Evolutionary conservation across 2,888 invertebrate species (phyloP).

Genomic region (Meliscaeva auricollis): DNA sequence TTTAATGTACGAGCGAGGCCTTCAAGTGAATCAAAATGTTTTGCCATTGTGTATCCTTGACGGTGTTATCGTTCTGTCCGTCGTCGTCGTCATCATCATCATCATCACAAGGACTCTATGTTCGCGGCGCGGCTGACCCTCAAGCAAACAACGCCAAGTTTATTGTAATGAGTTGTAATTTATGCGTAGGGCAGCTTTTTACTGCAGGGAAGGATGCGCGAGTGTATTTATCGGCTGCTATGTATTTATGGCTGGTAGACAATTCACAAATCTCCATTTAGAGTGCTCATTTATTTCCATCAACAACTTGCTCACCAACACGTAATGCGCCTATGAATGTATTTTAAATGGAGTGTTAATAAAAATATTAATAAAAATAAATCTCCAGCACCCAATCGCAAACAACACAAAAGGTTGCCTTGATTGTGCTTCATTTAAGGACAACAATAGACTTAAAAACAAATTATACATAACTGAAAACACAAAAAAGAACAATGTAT

Average conservation of each 20-base stretch:
- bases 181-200: constrained; percentile 41
- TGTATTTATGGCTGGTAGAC: background rate
- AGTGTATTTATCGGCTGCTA: background rate
- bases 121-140: background rate
- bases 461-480: constrained; percentile 28
- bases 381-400: constrained; percentile 1
- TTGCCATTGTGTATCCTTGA: constrained; percentile 45
- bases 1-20: constrained; percentile 60
- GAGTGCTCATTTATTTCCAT: constrained; percentile 72
- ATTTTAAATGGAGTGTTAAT: constrained; percentile 70
- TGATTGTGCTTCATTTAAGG: constrained; percentile 50
- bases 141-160: constrained; percentile 59
- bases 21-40: constrained; percentile 65
- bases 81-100: background rate
- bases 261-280: constrained; percentile 67
- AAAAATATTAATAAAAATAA: constrained; percentile 36
- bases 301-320: constrained; percentile 53
- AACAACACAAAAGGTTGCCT: constrained; percentile 34
- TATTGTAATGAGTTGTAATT: constrained; percentile 68
- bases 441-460: constrained; percentile 58
- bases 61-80: constrained; percentile 11
- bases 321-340: constrained; percentile 70
- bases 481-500: constrained; percentile 24
- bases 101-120: constrained; percentile 21
- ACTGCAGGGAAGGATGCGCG: background rate